Conservation (phyloP, 37 sponge, comb jelly and placozoan genomes). For the Eunapius fragilis region DNA sequence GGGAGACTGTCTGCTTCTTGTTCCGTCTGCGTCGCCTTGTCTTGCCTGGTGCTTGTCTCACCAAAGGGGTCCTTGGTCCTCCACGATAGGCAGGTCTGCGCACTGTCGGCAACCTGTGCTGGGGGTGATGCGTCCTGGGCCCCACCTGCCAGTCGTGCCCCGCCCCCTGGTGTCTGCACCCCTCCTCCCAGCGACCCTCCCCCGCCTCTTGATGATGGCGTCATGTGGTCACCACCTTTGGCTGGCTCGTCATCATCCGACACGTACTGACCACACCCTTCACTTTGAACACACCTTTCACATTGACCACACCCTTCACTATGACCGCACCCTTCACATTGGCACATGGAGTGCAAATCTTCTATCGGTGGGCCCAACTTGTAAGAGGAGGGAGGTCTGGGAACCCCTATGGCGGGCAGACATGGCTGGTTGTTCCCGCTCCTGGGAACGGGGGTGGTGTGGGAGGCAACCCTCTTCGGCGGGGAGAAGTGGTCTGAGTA, state of each 20-base stretch:
- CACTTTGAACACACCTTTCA: background rate
- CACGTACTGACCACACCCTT: background rate
- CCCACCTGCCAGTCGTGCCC: too few relatives aligned
- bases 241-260: too few relatives aligned
- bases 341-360: background rate
- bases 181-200: too few relatives aligned
- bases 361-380: background rate
- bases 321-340: background rate
- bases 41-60: background rate
- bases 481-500: slow-evolving; percentile 25
- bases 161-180: too few relatives aligned
- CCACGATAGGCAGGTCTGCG: too few relatives aligned
- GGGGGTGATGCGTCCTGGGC: too few relatives aligned
- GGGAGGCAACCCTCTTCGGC: slow-evolving; percentile 3
- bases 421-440: background rate
- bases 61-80: too few relatives aligned
- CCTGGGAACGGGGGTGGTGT: background rate
- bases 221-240: too few relatives aligned
- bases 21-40: slow-evolving; percentile 39
- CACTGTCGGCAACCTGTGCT: too few relatives aligned
- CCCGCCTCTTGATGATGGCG: too few relatives aligned
- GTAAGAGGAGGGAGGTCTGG: too few relatives aligned
- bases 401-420: background rate
- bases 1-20: background rate
- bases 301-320: too few relatives aligned